These are phyloP conservation scores for Julus scanicus DNA, from an alignment of 2,888 invertebrate species.

Conservation along the genomic window DNA sequence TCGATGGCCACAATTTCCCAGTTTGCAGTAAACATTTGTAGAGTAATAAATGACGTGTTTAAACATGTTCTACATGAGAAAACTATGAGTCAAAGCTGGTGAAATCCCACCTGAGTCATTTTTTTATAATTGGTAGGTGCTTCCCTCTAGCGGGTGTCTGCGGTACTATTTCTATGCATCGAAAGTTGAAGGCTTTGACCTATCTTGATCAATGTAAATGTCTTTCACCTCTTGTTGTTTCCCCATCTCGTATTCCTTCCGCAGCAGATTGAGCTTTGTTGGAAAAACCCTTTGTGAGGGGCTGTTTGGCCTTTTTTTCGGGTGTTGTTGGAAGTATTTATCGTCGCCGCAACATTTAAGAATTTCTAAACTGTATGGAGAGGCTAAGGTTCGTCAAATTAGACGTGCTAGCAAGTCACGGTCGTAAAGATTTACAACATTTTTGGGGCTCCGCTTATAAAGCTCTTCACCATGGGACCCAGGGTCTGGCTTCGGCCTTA, in stretches of 20 bases:
- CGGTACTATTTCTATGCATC: neutral
- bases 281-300: neutral
- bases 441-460: slow-evolving; percentile 56
- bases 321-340: neutral
- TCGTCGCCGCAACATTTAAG: neutral
- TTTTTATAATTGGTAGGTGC: neutral
- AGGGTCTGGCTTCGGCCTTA: slow-evolving; percentile 52
- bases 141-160: slow-evolving; percentile 43
- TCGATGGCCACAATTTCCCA: too few relatives aligned
- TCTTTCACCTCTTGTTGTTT: neutral
- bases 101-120: neutral
- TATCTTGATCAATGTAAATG: too few relatives aligned
- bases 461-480: slow-evolving; percentile 54
- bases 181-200: neutral
- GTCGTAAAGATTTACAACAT: slow-evolving; percentile 52
- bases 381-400: slow-evolving; percentile 52
- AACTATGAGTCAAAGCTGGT: too few relatives aligned
- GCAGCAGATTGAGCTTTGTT: neutral
- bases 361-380: slow-evolving; percentile 38
- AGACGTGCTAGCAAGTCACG: slow-evolving; percentile 41
- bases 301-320: neutral
- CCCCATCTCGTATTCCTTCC: neutral
- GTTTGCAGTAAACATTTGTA: too few relatives aligned
- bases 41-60: too few relatives aligned
- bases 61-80: too few relatives aligned